Percentiles rank a stretch among this genome's conserved stretches.
Conservation (phyloP, 2,113 vertebrate species). For the Stomatorhinus ivindoensis region DNA sequence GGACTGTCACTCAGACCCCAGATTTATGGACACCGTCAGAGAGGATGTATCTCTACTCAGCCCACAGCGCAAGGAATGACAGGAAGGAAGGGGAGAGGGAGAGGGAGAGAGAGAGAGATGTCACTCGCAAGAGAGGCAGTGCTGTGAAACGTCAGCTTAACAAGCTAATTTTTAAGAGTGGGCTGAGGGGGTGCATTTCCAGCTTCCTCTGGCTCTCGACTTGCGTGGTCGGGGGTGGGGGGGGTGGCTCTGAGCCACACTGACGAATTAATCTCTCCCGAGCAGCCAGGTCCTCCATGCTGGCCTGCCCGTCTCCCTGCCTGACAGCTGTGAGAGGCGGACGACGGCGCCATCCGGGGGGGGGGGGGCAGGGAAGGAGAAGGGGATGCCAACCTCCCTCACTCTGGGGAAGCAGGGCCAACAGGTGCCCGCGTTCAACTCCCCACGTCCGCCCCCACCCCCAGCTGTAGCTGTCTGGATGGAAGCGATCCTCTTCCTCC, state of each 20-base stretch:
- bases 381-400: constrained; percentile 21
- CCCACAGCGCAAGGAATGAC: neutral
- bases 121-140: neutral
- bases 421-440: neutral
- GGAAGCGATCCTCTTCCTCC: neutral
- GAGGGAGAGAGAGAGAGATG: neutral
- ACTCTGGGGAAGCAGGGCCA: neutral
- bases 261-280: constrained; percentile 66
- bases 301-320: constrained; percentile 49
- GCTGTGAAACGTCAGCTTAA: constrained; percentile 15
- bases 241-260: constrained; percentile 36
- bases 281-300: constrained; percentile 64
- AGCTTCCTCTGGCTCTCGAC: neutral
- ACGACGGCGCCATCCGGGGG: neutral
- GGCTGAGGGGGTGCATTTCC: constrained; percentile 5
- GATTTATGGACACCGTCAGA: neutral
- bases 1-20: neutral
- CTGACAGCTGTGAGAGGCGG: constrained; percentile 49
- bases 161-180: constrained; percentile 17
- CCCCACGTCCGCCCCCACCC: neutral
- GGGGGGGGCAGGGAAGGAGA: constrained; percentile 42
- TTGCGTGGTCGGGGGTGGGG: neutral
- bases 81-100: neutral
- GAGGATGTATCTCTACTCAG: neutral
- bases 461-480: neutral